Conservation (phyloP, 2,888 invertebrate genomes). For the Heliconius cydno region DNA sequence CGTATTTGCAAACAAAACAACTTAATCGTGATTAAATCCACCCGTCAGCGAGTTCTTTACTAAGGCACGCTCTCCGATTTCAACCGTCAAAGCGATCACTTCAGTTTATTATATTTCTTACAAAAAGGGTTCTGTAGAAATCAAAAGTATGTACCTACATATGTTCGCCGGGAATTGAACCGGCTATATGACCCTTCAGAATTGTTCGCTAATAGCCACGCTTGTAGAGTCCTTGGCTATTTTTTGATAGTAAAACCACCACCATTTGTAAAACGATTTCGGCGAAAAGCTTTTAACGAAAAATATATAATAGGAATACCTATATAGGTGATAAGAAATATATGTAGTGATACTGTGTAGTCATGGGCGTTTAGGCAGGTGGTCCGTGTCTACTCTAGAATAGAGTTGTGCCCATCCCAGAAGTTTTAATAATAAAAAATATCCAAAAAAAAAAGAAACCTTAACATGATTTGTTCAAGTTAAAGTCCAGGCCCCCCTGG, state of each 20-base stretch:
- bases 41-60: conserved; percentile 27
- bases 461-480: too few species aligned
- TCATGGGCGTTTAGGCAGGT: too few species aligned
- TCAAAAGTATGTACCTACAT: conserved; percentile 18
- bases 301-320: background rate
- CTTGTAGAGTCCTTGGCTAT: conserved; percentile 6
- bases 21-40: conserved; percentile 37
- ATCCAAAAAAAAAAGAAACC: too few species aligned
- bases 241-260: conserved; percentile 4
- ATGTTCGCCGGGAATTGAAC: conserved; percentile 31
- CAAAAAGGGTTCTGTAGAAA: conserved; percentile 39
- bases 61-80: conserved; percentile 39
- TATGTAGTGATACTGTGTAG: too few species aligned
- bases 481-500: too few species aligned
- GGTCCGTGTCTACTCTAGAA: too few species aligned
- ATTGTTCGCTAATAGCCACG: conserved; percentile 25
- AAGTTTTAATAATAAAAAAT: too few species aligned
- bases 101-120: conserved; percentile 45
- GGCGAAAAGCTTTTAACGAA: background rate
- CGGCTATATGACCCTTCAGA: conserved; percentile 37
- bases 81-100: conserved; percentile 50
- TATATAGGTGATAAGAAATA: too few species aligned
- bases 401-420: too few species aligned
- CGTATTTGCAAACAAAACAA: conserved; percentile 38
- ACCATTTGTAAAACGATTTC: background rate